Evolutionary conservation across 2,113 vertebrate species (phyloP).

Genomic region (Scytalopus superciliaris): DNA sequence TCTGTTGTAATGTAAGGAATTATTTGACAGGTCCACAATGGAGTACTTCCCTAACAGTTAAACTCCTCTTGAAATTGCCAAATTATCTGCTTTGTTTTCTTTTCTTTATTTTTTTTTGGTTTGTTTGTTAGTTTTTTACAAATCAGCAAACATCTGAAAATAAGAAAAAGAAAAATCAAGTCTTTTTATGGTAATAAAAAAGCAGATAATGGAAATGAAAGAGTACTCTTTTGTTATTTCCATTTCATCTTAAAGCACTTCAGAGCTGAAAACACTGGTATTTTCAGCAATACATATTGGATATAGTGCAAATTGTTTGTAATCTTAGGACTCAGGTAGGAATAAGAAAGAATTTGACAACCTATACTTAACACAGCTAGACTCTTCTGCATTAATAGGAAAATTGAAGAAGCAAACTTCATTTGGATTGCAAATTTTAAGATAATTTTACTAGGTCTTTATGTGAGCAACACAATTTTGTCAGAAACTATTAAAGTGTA

Average conservation of each 20-base stretch:
- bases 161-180: background rate
- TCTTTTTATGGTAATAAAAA: background rate
- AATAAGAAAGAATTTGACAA: background rate
- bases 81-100: background rate
- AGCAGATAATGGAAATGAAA: background rate
- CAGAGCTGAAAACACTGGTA: background rate
- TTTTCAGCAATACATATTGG: background rate
- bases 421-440: slow-evolving; percentile 2
- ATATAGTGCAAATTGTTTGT: background rate
- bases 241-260: background rate
- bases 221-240: background rate
- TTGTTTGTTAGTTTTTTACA: background rate
- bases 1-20: background rate
- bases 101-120: background rate
- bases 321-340: background rate
- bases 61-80: background rate
- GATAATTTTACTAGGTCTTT: background rate
- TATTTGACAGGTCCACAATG: background rate
- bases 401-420: background rate
- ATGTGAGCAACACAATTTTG: background rate
- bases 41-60: background rate
- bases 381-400: background rate
- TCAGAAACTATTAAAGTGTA: background rate
- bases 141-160: background rate
- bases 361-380: background rate